phyloP scores from a whole-genome alignment of 2,113 vertebrate species.

The Porphyrio hochstetteri region DNA sequence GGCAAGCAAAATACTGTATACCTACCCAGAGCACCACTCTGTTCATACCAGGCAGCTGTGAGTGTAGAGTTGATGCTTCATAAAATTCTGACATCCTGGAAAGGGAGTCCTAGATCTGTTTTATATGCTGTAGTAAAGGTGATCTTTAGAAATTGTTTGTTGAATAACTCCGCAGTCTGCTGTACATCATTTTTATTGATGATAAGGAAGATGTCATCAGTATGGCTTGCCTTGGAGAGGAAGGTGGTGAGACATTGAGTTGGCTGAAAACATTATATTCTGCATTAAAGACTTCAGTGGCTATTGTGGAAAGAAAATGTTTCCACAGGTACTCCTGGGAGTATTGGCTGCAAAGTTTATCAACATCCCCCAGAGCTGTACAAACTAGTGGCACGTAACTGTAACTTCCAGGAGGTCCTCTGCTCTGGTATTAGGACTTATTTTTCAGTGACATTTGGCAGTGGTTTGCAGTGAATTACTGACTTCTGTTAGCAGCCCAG shows the following conservation, averaged over 20 bases:
- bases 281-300: slow-evolving; percentile 25
- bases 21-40: background rate
- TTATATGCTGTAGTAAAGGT: slow-evolving; percentile 69
- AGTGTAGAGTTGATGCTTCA: slow-evolving; percentile 19
- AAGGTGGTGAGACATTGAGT: background rate
- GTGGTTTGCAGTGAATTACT: slow-evolving; percentile 42
- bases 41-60: slow-evolving; percentile 16
- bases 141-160: slow-evolving; percentile 68
- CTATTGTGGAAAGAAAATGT: slow-evolving; percentile 54
- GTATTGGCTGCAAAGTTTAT: slow-evolving; percentile 49
- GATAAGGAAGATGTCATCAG: slow-evolving; percentile 65
- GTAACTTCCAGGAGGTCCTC: slow-evolving; percentile 12
- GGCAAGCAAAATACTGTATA: background rate
- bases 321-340: background rate
- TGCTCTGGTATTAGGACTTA: background rate
- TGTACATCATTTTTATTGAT: slow-evolving; percentile 65
- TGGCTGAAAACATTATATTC: slow-evolving; percentile 28
- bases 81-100: slow-evolving; percentile 64
- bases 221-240: background rate
- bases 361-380: background rate
- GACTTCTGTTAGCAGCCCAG: background rate
- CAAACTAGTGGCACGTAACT: slow-evolving; percentile 15
- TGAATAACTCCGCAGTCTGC: slow-evolving; percentile 54
- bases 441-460: slow-evolving; percentile 33
- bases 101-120: slow-evolving; percentile 66